Conservation (phyloP, 2,797 vertebrate genomes). For the Sebastes wilsoni region DNA sequence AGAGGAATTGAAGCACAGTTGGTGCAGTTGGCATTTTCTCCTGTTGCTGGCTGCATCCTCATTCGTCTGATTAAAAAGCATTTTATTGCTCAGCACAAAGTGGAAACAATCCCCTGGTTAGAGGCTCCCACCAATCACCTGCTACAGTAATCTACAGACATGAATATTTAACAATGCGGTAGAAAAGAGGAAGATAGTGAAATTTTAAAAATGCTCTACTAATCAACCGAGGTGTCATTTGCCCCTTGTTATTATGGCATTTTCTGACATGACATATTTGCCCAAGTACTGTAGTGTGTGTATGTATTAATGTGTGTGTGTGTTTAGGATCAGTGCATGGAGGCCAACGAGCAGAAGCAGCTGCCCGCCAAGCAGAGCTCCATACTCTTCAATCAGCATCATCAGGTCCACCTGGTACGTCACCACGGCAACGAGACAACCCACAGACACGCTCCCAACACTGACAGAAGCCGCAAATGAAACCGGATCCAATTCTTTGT, state of each 20-base stretch:
- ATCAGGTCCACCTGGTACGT: slow-evolving; percentile 90
- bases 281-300: neutral
- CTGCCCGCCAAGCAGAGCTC: slow-evolving; percentile 78
- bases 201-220: neutral
- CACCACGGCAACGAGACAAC: slow-evolving; percentile 45
- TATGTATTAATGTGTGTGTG: neutral
- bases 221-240: neutral
- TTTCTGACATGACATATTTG: neutral
- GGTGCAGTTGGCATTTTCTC: slow-evolving; percentile 27
- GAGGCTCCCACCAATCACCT: neutral
- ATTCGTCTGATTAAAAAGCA: slow-evolving; percentile 29
- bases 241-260: neutral
- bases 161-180: neutral
- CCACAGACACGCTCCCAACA: slow-evolving; percentile 5
- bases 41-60: neutral
- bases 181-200: neutral
- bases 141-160: neutral
- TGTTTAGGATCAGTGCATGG: slow-evolving; percentile 90
- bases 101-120: slow-evolving; percentile 3
- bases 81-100: slow-evolving; percentile 32
- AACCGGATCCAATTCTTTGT: neutral
- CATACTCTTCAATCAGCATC: slow-evolving; percentile 85
- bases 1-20: neutral
- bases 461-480: slow-evolving; percentile 3
- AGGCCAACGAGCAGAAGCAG: slow-evolving; percentile 84